Base-by-base conservation (phyloP, 2,797 vertebrate genomes). In the Brachyrhaphis roseni region DNA sequence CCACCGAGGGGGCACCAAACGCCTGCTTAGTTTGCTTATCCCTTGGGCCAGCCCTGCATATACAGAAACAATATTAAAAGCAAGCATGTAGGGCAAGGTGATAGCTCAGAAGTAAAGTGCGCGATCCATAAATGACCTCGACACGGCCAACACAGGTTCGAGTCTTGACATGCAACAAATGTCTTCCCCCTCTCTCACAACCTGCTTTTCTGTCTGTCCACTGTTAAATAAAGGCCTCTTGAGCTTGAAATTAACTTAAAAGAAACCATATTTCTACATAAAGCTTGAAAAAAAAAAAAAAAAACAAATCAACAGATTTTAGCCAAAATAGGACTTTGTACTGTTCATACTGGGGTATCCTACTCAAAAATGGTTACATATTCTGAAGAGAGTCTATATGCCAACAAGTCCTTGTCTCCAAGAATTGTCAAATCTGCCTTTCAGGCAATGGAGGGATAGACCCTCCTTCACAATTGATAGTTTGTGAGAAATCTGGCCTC, bases 401-500 rank as follows among this genome's bases (percentile, higher is more conserved):
- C 47, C 28, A 72, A 49, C 34, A 75, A 75, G 71, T 77, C 57
- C 85, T 74, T 82, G 76, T 86, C 85, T 90, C 90, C 83, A 87
- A 86, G 53, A 70, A 80, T 84, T 86, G 81, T 86, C 78, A 91
- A 88, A 91, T 90, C 64, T 73, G 80, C 51, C 82, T 82, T 53
- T 79, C 81, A 86, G 76, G 86, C 47, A 49, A 76, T 41, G 51
- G 39, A 81, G 84, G 81, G 83, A 85, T 84, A 87, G 39, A 78
- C 34, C 41, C 13, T 46, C 15, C 28, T 15, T 78, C 71, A 79
- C 74, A 88, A 87, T 80, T 90, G 87, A 91, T 86, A 86, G 88
- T 91, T 93, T 94, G 92, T 82, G 90, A 92, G 89, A 91, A 89
- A 82, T 76, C 76, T 13, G 72, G 78, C 3, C 10, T 75, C 57